Percentiles rank a stretch among this genome's conserved stretches.
Conservation (phyloP, 1,140 invertebrate genomes). For the Chlorops oryzae region DNA sequence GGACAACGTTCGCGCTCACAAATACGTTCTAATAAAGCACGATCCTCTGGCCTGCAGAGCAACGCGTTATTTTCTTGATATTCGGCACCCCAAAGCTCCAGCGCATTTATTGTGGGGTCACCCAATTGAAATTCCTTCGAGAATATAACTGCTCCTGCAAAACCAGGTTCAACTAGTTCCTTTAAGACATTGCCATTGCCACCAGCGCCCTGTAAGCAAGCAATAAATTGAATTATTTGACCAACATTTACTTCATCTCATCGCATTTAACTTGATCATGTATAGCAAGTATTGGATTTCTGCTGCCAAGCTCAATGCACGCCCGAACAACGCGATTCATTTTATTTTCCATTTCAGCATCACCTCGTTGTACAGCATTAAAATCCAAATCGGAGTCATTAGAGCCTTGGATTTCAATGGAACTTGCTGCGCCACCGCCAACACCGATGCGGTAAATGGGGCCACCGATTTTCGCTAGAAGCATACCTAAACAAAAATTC, state of each 20-base stretch:
- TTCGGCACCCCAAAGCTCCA: constrained; percentile 97
- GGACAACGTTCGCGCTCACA: constrained; percentile 84
- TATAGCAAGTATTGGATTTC: constrained; percentile 82
- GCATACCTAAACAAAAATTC: constrained; percentile 56
- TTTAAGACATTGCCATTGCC: constrained; percentile 98
- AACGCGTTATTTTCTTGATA: constrained; percentile 96
- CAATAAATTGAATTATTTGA: constrained; percentile 4
- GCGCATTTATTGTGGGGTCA: constrained; percentile 85
- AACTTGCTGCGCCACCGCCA: constrained; percentile 93
- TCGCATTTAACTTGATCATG: constrained; percentile 32
- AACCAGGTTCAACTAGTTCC: constrained; percentile 83
- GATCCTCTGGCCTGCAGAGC: constrained; percentile 63
- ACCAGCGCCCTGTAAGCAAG: constrained; percentile 72
- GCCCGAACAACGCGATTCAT: constrained; percentile 87
- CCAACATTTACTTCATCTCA: neutral
- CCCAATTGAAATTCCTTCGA: constrained; percentile 83
- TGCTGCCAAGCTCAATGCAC: constrained; percentile 73
- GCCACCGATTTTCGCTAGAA: constrained; percentile 91
- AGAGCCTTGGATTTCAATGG: constrained; percentile 85
- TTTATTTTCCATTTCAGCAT: constrained; percentile 99
- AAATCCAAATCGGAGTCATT: constrained; percentile 86
- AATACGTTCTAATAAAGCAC: constrained; percentile 63
- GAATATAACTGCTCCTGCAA: constrained; percentile 82
- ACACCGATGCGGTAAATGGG: constrained; percentile 96
- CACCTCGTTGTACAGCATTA: constrained; percentile 93